phyloP scores from a whole-genome alignment of 2,888 invertebrate genomes.

The Panzeria rudis region DNA sequence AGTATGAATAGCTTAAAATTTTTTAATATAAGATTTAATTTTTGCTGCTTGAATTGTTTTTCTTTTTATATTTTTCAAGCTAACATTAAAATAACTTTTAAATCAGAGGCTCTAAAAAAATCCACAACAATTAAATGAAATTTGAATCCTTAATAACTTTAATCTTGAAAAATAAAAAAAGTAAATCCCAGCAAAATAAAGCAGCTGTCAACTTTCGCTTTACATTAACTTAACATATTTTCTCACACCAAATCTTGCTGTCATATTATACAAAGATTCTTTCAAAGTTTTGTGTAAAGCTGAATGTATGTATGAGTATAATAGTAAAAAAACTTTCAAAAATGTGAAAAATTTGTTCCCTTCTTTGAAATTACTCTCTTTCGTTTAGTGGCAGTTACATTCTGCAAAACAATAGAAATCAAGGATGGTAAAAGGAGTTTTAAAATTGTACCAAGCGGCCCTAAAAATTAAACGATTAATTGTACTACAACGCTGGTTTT shows the following conservation, averaged over 20 bases:
- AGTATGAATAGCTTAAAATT: too few relatives aligned
- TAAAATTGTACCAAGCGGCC: too few relatives aligned
- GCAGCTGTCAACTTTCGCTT: constrained; percentile 70
- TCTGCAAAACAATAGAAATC: constrained; percentile 30
- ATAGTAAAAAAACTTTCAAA: constrained; percentile 14
- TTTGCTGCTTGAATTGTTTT: too few relatives aligned
- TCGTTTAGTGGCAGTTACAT: constrained; percentile 41
- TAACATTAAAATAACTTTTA: neutral
- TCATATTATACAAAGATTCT: neutral
- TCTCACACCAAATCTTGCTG: constrained; percentile 7
- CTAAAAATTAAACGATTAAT: too few relatives aligned
- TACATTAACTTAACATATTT: constrained; percentile 59
- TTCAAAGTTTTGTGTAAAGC: neutral
- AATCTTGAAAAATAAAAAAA: constrained; percentile 22
- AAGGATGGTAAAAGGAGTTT: too few relatives aligned
- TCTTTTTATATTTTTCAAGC: neutral
- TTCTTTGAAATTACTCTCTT: neutral
- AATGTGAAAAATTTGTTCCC: neutral
- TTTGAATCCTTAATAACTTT: constrained; percentile 39
- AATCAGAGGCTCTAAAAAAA: neutral
- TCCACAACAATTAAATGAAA: constrained; percentile 21
- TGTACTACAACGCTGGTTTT: too few relatives aligned
- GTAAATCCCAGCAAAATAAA: constrained; percentile 18
- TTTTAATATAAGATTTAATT: too few relatives aligned
- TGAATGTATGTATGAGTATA: neutral